phyloP scores from a whole-genome alignment of 2,797 vertebrate species.

The Danionella dracula region DNA sequence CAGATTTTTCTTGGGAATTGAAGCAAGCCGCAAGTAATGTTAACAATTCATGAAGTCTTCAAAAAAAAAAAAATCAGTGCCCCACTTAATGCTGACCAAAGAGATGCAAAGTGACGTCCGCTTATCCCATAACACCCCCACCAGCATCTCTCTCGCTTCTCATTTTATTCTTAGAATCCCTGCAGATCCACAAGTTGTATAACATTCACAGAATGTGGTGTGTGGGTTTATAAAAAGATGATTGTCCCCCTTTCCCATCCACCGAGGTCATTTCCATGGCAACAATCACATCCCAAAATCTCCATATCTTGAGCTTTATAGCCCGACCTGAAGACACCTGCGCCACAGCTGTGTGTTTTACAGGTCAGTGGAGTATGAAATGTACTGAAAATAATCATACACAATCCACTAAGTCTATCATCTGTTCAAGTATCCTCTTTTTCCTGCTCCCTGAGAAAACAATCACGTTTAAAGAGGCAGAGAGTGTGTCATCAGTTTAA shows the following conservation, averaged over 20 bases:
- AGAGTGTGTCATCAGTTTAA: slow-evolving; percentile 7
- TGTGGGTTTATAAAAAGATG: slow-evolving; percentile 42
- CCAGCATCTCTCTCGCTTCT: background rate
- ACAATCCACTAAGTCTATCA: background rate
- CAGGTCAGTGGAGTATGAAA: slow-evolving; percentile 20
- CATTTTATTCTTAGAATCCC: too few relatives aligned
- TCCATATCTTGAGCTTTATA: background rate
- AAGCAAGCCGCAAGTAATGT: background rate
- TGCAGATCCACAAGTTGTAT: slow-evolving; percentile 23
- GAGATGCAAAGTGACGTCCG: slow-evolving; percentile 1
- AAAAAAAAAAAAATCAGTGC: slow-evolving; percentile 25
- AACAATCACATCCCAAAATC: slow-evolving; percentile 42
- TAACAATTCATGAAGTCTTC: slow-evolving; percentile 23
- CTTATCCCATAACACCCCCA: background rate
- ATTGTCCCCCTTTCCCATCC: slow-evolving; percentile 25
- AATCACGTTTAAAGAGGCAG: background rate
- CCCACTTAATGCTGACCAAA: slow-evolving; percentile 1
- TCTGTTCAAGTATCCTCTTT: background rate
- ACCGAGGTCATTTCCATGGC: slow-evolving; percentile 34
- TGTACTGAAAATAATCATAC: slow-evolving; percentile 7
- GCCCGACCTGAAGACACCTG: background rate
- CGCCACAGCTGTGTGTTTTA: background rate
- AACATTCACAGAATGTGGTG: slow-evolving; percentile 49
- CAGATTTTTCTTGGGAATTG: background rate
- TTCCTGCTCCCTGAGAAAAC: slow-evolving; percentile 1